Percentiles rank a stretch among this genome's conserved stretches.
phyloP scores from a whole-genome alignment of 1,140 invertebrate species.

The Glossosoma conforme region DNA sequence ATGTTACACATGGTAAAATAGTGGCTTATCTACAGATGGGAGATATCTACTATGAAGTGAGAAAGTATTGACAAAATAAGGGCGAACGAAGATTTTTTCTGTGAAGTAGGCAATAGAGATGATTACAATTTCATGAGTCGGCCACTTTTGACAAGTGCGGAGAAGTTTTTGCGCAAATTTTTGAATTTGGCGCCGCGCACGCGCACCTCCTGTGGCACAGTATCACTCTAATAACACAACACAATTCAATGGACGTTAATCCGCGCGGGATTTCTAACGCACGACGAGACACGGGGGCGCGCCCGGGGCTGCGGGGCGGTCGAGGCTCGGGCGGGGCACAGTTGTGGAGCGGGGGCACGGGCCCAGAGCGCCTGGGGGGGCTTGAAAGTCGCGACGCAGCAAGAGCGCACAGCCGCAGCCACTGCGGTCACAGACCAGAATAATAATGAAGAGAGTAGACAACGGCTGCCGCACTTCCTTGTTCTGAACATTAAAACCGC shows the following conservation, averaged over 20 bases:
- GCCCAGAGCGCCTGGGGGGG: neutral
- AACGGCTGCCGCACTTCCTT: neutral
- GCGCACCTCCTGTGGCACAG: constrained; percentile 15
- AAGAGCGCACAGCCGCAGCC: constrained; percentile 12
- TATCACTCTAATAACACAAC: constrained; percentile 24
- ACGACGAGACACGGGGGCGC: too few relatives aligned
- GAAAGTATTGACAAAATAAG: too few relatives aligned
- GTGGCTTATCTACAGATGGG: too few relatives aligned
- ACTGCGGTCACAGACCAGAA: constrained; percentile 12
- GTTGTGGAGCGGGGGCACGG: neutral
- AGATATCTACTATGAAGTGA: too few relatives aligned
- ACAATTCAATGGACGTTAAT: constrained; percentile 18
- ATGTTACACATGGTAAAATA: too few relatives aligned
- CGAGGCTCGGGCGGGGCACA: neutral
- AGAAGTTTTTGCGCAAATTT: neutral
- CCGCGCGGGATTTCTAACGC: too few relatives aligned
- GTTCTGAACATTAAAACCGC: too few relatives aligned
- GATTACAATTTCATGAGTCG: too few relatives aligned
- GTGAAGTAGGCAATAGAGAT: too few relatives aligned
- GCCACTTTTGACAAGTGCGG: too few relatives aligned
- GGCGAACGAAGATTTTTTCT: too few relatives aligned
- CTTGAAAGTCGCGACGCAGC: constrained; percentile 16
- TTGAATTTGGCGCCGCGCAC: constrained; percentile 22
- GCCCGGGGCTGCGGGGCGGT: constrained; percentile 8
- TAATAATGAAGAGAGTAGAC: neutral